Percentiles rank a stretch among this genome's conserved stretches.
Conservation (phyloP, 1,140 invertebrate species). For the Lepidotrigona ventralis region DNA sequence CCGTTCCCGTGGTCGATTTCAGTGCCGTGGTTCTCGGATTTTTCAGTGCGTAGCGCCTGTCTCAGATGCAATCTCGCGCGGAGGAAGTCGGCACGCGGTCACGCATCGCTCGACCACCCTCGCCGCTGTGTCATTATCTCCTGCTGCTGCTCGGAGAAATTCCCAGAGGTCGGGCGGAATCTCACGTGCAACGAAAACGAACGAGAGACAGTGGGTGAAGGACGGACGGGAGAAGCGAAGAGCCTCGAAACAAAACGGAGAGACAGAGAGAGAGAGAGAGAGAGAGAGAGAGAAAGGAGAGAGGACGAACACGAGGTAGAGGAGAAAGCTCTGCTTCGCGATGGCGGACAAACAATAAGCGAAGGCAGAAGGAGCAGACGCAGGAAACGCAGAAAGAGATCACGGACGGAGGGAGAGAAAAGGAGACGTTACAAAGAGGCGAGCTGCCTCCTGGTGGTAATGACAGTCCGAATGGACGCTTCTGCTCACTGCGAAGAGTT, state of each 20-base stretch:
- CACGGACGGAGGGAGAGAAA: not conserved
- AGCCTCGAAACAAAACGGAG: too few species aligned
- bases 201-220: not conserved
- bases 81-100: slow-evolving; percentile 40
- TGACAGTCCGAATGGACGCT: slow-evolving; percentile 53
- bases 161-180: not conserved
- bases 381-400: not conserved
- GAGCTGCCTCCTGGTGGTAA: slow-evolving; percentile 51
- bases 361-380: not conserved
- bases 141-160: slow-evolving; percentile 21
- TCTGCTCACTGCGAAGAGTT: slow-evolving; percentile 61
- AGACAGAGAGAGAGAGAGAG: not conserved
- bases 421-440: slow-evolving; percentile 13
- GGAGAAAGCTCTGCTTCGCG: not conserved
- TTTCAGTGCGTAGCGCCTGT: not conserved
- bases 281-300: not conserved
- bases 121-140: slow-evolving; percentile 69
- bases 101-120: slow-evolving; percentile 64
- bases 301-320: not conserved
- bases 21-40: not conserved
- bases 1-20: not conserved
- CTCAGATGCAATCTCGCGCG: slow-evolving; percentile 14
- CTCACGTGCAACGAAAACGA: slow-evolving; percentile 2
- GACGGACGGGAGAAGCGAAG: not conserved
- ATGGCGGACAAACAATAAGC: not conserved